These are phyloP conservation scores for Eupithecia tripunctaria DNA, from an alignment of 2,888 invertebrate species.

Conservation along the genomic window DNA sequence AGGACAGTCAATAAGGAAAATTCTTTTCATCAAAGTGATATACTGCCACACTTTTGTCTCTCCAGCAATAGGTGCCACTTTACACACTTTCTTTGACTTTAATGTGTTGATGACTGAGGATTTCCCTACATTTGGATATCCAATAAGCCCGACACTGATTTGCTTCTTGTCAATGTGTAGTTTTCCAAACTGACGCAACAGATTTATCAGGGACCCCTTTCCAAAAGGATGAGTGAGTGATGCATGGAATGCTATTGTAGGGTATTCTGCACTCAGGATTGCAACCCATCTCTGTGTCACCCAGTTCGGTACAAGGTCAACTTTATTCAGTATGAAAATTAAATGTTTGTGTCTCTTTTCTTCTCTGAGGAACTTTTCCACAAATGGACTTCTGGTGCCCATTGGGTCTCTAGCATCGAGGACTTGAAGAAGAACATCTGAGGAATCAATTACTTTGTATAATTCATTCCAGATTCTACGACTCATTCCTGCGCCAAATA, in stretches of 20 bases:
- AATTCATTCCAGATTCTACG: conserved; percentile 99
- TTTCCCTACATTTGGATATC: conserved; percentile 99
- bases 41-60: conserved; percentile 99
- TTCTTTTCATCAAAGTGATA: conserved; percentile 98
- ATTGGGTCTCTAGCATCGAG: conserved; percentile 98
- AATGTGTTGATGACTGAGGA: conserved; percentile 99
- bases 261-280: conserved; percentile 96
- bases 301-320: conserved; percentile 98
- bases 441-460: conserved; percentile 99
- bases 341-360: conserved; percentile 99
- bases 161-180: conserved; percentile 98
- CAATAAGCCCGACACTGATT: conserved; percentile 99
- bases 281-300: conserved; percentile 99
- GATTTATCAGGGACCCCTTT: conserved; percentile 97
- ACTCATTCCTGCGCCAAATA: conserved; percentile 98
- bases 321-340: conserved; percentile 98
- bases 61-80: conserved; percentile 99
- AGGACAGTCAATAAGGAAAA: conserved; percentile 99
- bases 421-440: conserved; percentile 98
- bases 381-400: conserved; percentile 96
- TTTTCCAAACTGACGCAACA: conserved; percentile 97
- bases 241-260: conserved; percentile 99
- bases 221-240: conserved; percentile 99
- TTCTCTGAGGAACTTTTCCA: conserved; percentile 95
- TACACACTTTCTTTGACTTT: conserved; percentile 98